phyloP scores from a whole-genome alignment of 2,888 invertebrate genomes.

The Aphrophora alni region DNA sequence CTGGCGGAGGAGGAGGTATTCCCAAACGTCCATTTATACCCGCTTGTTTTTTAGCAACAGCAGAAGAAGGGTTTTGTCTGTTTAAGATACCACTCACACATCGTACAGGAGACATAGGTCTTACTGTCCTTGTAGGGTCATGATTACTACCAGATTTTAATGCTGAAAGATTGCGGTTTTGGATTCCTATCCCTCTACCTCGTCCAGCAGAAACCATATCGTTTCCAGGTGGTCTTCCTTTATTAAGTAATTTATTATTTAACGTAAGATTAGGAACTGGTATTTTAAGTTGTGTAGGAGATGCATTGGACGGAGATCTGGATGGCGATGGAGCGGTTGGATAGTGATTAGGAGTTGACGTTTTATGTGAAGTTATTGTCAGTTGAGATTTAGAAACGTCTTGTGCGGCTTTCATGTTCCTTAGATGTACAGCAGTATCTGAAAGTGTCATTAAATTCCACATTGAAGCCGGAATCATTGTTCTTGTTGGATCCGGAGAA shows the following conservation, averaged over 20 bases:
- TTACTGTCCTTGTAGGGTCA: conserved; percentile 46
- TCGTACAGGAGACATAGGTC: conserved; percentile 16
- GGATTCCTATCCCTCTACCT: not conserved
- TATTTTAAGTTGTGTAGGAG: conserved; percentile 35
- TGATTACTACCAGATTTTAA: conserved; percentile 61
- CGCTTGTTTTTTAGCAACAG: conserved; percentile 34
- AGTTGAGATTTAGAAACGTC: conserved; percentile 38
- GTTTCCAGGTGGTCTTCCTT: conserved; percentile 25
- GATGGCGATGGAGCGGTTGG: conserved; percentile 29
- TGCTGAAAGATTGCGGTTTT: not conserved
- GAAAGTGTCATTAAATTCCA: conserved; percentile 65
- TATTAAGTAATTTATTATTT: conserved; percentile 28
- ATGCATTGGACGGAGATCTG: not conserved
- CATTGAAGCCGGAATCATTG: conserved; percentile 50
- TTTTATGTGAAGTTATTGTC: conserved; percentile 42
- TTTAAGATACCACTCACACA: not conserved
- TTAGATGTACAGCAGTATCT: conserved; percentile 55
- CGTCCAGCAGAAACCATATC: not conserved
- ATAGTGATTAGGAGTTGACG: conserved; percentile 31
- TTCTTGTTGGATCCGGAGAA: conserved; percentile 22
- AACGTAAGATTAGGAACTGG: conserved; percentile 28
- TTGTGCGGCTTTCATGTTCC: conserved; percentile 52
- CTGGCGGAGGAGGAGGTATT: conserved; percentile 45
- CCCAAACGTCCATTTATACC: conserved; percentile 36
- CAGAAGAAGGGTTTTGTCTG: conserved; percentile 14